Base-by-base conservation (phyloP, 2,888 invertebrate species). In the Hipparchia sbordonii region DNA sequence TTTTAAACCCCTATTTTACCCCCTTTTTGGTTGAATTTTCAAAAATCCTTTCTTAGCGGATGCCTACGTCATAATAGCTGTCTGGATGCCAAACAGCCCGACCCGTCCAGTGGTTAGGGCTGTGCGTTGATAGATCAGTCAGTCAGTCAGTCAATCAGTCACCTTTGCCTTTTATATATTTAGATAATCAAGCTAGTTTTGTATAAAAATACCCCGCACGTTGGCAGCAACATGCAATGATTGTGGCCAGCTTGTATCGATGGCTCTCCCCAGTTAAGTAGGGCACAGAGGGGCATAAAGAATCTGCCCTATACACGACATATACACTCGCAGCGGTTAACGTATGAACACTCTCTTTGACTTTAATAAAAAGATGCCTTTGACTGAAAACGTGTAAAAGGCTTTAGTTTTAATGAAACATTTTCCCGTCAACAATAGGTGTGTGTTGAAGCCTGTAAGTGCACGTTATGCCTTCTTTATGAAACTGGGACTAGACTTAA, bases 241-340 rank as follows among this genome's bases (percentile, higher is more conserved):
- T 77, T 79, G 78, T 77, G 78, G 78, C 74, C 72, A 71, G 72
- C 72, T 75, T 74, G 69, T 77, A 77, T 71, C 74, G 76, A 74
- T 74, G 75, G 74, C 71, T 70, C 76, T 76, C 75, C 78, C 76
- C 75, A 68, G 73, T 72, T 77, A 77, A 78, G 78, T 79, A 79
- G 79, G 79, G 76, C 79, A 79, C 74, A 70, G 72, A 73, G 72
- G 77, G 77, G 74, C 71, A 76, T 74, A 76, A 77, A 73, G 76
- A 72, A 74, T 72, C 76, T 73, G 73, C 74, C 70, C 77, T 76
- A 74, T 74, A 77, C 74, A 75, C 71, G 77, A 76, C 77, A 78
- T 75, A 75, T 71, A 76, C 67, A 67, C 70, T 54, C 70, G 60
- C 65, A 67, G 72, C 45, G 78, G 75, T 73, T 73, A 72, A 73